phyloP scores from a whole-genome alignment of 2,113 vertebrate species.

The Fukomys damarensis region DNA sequence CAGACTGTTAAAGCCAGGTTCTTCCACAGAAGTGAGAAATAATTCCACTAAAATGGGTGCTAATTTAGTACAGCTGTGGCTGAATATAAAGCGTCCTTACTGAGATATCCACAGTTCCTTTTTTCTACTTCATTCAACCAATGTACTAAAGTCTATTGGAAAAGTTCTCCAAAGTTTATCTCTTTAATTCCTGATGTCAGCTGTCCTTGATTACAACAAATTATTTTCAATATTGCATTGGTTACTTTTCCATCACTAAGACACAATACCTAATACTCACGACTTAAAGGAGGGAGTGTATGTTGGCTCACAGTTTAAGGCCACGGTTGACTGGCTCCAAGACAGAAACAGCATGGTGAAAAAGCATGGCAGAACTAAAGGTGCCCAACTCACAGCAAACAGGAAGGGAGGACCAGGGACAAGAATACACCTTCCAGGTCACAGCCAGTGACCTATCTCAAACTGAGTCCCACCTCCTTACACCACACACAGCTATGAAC shows the following conservation, averaged over 20 bases:
- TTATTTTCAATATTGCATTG: neutral
- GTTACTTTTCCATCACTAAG: neutral
- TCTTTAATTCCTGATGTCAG: neutral
- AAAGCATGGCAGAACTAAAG: neutral
- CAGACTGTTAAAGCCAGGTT: neutral
- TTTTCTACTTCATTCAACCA: neutral
- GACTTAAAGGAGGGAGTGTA: neutral
- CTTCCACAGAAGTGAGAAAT: neutral
- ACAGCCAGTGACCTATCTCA: neutral
- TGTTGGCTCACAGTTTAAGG: neutral
- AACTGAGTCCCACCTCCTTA: neutral
- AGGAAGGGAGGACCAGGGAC: neutral
- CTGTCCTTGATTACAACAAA: neutral
- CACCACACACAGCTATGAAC: neutral
- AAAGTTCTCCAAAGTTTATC: neutral
- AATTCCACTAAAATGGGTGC: neutral
- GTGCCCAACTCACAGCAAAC: neutral
- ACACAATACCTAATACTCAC: neutral
- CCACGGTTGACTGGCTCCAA: neutral
- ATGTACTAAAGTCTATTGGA: neutral
- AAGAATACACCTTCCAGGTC: neutral
- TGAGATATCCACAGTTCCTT: neutral
- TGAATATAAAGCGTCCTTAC: neutral
- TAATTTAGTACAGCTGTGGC: neutral
- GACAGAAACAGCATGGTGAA: neutral